phyloP scores from a whole-genome alignment of 2,113 vertebrate species.

The Oryzias curvinotus region DNA sequence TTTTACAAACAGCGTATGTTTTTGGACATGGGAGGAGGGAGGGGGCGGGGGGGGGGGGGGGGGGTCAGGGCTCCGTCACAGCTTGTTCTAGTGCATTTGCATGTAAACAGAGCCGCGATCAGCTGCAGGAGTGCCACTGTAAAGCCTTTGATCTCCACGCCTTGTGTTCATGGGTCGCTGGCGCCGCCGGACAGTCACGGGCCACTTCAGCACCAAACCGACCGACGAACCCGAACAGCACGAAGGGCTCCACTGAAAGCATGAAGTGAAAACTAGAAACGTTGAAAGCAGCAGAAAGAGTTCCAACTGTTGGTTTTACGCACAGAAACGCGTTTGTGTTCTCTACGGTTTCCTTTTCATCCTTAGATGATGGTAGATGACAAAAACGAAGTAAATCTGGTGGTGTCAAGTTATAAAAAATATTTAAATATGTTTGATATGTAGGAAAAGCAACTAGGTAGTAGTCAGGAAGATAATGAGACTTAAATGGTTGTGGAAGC shows the following conservation, averaged over 20 bases:
- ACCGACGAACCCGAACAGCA: constrained; percentile 21
- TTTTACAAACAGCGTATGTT: neutral
- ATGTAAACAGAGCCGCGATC: constrained; percentile 66
- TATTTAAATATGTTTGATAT: too few species aligned
- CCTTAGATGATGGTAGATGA: too few species aligned
- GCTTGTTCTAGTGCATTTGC: constrained; percentile 63
- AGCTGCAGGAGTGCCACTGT: constrained; percentile 71
- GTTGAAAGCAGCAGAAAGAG: neutral
- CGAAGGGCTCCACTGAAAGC: constrained; percentile 27
- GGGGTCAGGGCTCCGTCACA: constrained; percentile 41
- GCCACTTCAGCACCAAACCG: constrained; percentile 33
- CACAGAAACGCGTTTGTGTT: neutral
- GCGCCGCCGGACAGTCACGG: constrained; percentile 65
- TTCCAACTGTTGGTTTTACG: neutral
- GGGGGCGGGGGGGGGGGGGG: neutral
- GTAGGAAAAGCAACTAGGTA: too few species aligned
- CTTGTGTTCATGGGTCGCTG: constrained; percentile 44
- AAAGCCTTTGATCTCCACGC: constrained; percentile 75
- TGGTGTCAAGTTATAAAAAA: too few species aligned
- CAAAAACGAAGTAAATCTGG: too few species aligned
- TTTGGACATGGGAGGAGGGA: neutral
- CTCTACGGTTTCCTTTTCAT: too few species aligned
- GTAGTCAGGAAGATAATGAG: too few species aligned
- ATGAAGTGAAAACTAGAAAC: neutral
- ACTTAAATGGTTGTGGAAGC: too few species aligned